Evolutionary conservation across 2,113 vertebrate species (phyloP).

Genomic region (Oenanthe oenanthe): DNA sequence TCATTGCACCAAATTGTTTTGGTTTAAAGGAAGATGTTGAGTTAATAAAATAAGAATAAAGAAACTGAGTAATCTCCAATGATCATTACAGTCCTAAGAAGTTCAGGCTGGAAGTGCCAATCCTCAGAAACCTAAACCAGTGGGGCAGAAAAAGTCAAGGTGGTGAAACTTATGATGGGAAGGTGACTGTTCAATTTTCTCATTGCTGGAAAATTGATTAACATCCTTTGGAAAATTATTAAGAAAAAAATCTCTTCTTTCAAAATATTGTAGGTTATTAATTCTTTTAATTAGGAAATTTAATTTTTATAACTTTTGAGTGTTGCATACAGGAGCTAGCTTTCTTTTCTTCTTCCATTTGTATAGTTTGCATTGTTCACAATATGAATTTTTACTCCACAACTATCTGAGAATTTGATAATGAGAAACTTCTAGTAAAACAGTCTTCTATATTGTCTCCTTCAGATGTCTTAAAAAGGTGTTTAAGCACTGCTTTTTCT

Average conservation of each 20-base stretch:
- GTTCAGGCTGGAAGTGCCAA: not conserved
- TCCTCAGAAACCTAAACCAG: not conserved
- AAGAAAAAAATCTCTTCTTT: rapidly evolving
- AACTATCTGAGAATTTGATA: not conserved
- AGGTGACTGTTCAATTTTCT: not conserved
- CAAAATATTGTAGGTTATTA: not conserved
- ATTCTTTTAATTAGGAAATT: not conserved
- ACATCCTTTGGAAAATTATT: not conserved
- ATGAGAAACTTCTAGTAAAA: not conserved
- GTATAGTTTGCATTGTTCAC: not conserved
- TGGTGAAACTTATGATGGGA: not conserved
- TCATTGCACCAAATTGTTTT: not conserved
- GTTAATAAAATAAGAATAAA: not conserved
- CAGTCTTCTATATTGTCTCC: rapidly evolving
- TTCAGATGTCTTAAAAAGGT: not conserved
- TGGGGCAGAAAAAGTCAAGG: not conserved
- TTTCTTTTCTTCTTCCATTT: not conserved
- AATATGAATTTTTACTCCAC: not conserved
- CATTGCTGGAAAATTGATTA: not conserved
- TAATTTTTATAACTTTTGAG: not conserved
- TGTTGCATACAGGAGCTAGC: rapidly evolving
- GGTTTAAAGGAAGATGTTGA: not conserved
- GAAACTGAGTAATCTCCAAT: not conserved
- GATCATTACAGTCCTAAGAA: not conserved
- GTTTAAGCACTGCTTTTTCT: not conserved